Base-by-base conservation (phyloP, 2,797 vertebrate species). In the Pipistrellus nathusii region DNA sequence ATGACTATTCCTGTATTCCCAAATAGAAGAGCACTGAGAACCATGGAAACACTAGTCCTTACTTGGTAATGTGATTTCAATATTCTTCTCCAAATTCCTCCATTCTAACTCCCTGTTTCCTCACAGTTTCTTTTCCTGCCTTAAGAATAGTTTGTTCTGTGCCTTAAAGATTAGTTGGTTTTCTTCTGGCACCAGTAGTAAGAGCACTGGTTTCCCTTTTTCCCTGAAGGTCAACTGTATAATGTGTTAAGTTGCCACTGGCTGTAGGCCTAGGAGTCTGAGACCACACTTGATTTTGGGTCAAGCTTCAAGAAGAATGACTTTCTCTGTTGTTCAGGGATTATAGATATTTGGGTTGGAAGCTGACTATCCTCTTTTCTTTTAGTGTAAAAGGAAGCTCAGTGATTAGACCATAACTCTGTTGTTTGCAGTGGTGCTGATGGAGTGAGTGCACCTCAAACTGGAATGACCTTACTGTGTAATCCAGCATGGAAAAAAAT, bases 161-260 rank as follows among this genome's bases (percentile, higher is more conserved):
- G 73, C 94, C 91, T 95, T 97, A 94, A 85, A 88, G 59, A 90
- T 93, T 46, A 93, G 88, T 88, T 95, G 80, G 21, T 83, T 96
- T 94, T 94, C 69, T 87, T 94, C 80, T 94, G 78, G 59, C 90
- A 94, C 71, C 32, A 51, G 82, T 81, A 88, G 53, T 90, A 35
- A 95, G 59, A 94, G 51, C 59, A 35, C 75, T 93, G 90, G 66
- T 92, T 94, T 94, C 69, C 75, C 62, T 86, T 95, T 93, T 90
- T 73, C 94, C 92, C 94, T 88, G 51, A 91, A 96, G 82, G 57
- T 92, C 78, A 88, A 51, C 94, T 93, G 51, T 88, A 30, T 57
- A 92, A 51, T 95, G 55, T 94, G 77, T 90, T 95, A 95, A 80
- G 89, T 93, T 96, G 90, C 90, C 85, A 86, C 85, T 96, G 93